Conservation (phyloP, 2,113 vertebrate genomes). For the Cyanoderma ruficeps region DNA sequence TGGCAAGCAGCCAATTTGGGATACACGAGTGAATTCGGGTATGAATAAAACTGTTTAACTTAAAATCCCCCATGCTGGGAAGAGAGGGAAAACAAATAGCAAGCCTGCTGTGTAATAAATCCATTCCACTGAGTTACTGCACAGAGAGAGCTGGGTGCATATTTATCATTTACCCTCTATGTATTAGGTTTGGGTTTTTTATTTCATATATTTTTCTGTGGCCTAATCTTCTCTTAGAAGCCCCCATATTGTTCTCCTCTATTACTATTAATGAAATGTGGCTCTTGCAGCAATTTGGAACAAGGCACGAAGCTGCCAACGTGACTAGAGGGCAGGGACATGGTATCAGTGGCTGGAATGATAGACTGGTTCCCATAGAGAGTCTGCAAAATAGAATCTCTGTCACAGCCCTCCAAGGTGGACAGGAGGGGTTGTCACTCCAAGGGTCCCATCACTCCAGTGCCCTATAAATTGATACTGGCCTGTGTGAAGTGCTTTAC, state of each 20-base stretch:
- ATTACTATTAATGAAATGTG: conserved; percentile 11
- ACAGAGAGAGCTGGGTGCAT: neutral
- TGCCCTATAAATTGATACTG: neutral
- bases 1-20: conserved; percentile 55
- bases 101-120: conserved; percentile 35
- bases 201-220: neutral
- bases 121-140: neutral
- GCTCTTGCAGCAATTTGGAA: neutral
- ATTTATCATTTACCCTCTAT: conserved; percentile 31
- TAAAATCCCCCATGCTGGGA: conserved; percentile 32
- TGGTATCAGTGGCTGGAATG: neutral
- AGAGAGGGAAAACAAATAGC: conserved; percentile 31
- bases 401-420: neutral
- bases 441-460: neutral
- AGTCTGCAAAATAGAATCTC: neutral
- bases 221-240: neutral
- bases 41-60: conserved; percentile 47
- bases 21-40: conserved; percentile 19
- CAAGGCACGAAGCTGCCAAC: neutral
- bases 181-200: neutral
- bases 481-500: neutral
- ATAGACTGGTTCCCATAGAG: neutral
- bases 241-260: neutral
- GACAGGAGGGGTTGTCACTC: neutral
- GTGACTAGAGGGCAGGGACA: neutral